phyloP scores from a whole-genome alignment of 2,797 vertebrate species.

The Vipera ursinii region DNA sequence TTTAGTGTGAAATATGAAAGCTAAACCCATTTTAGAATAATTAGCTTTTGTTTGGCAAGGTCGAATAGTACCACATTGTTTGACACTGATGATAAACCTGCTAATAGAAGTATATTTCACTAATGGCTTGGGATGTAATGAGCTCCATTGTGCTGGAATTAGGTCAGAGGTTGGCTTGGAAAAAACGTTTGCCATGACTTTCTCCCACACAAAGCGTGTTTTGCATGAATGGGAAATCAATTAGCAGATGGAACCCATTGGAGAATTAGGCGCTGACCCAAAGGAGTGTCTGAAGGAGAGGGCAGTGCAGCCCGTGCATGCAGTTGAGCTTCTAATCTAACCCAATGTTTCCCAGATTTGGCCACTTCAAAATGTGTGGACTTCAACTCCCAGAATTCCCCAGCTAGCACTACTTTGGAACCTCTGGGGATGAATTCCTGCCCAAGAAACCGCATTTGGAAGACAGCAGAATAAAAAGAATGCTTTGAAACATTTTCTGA shows the following conservation, averaged over 20 bases:
- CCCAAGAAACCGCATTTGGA: not conserved
- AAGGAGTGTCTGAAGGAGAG: not conserved
- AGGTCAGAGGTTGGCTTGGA: not conserved
- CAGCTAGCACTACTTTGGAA: not conserved
- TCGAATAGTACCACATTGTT: not conserved
- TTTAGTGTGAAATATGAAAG: not conserved
- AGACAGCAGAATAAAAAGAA: not conserved
- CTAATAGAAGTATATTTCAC: conserved; percentile 18
- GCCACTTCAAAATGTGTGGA: not conserved
- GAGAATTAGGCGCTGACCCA: not conserved
- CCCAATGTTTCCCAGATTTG: not conserved
- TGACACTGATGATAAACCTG: not conserved
- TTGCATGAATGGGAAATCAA: not conserved
- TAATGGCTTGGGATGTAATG: not conserved
- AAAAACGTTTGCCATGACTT: not conserved
- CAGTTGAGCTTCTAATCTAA: not conserved
- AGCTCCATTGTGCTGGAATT: not conserved
- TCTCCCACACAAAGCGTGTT: not conserved
- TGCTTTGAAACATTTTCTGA: not conserved
- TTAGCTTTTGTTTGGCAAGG: conserved; percentile 15
- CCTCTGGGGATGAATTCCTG: not conserved
- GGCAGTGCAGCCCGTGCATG: not conserved
- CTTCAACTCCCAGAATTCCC: not conserved
- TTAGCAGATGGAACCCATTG: not conserved
- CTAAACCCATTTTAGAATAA: conserved; percentile 9